phyloP scores from a whole-genome alignment of 2,113 vertebrate species.

The Trogon melanurus region DNA sequence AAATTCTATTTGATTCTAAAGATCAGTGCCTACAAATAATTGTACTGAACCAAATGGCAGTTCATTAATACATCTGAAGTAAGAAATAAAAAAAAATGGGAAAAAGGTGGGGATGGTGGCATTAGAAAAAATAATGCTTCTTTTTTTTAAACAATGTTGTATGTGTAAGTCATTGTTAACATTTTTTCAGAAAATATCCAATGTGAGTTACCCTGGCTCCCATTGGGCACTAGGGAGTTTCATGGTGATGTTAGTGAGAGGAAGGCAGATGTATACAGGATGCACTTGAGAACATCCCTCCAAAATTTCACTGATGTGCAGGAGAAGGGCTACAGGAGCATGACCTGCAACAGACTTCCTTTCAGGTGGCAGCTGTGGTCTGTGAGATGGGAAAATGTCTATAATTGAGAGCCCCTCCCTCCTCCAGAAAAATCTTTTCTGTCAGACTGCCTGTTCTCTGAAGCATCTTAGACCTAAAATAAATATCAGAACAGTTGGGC shows the following conservation, averaged over 20 bases:
- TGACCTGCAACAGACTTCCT: not conserved
- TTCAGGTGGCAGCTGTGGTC: not conserved
- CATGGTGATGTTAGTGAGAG: not conserved
- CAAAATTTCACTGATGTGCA: not conserved
- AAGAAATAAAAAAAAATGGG: not conserved
- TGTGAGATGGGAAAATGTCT: not conserved
- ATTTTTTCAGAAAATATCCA: not conserved
- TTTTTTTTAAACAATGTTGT: not conserved
- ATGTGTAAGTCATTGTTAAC: not conserved
- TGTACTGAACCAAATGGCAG: not conserved
- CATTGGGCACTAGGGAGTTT: not conserved
- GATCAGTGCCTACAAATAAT: not conserved
- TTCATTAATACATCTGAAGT: not conserved
- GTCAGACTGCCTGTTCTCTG: not conserved
- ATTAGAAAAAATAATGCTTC: not conserved
- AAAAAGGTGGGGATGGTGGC: rapidly evolving
- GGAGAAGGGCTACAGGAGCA: not conserved
- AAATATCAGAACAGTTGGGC: not conserved
- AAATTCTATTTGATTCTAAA: not conserved
- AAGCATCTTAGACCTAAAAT: not conserved
- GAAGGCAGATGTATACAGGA: not conserved
- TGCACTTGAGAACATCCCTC: not conserved
- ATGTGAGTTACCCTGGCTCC: not conserved
- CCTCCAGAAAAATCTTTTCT: not conserved
- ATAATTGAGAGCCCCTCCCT: not conserved